Conservation (phyloP, 92 coral and sea anemone species). For the Desmophyllum pertusum region DNA sequence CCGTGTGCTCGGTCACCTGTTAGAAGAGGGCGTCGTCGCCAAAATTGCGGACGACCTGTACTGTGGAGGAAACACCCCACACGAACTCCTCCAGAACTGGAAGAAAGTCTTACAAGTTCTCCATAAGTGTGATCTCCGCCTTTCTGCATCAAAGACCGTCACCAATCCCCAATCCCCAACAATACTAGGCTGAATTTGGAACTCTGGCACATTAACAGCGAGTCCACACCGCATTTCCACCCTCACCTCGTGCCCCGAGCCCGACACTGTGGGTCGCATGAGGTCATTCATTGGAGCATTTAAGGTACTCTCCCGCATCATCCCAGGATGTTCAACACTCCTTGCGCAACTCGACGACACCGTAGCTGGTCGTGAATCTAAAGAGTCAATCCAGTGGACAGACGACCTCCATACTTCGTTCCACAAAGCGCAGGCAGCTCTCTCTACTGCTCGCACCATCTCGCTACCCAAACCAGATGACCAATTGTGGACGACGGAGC, state of each 20-base stretch:
- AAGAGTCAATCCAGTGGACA: slow-evolving; percentile 49
- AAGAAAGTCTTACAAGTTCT: slow-evolving; percentile 35
- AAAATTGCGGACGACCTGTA: slow-evolving; percentile 6
- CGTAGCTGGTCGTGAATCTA: slow-evolving; percentile 55
- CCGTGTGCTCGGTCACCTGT: neutral
- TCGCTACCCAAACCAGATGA: slow-evolving; percentile 52
- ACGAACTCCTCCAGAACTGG: slow-evolving; percentile 46
- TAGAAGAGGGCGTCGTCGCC: neutral
- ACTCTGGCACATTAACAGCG: slow-evolving; percentile 33
- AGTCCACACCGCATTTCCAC: slow-evolving; percentile 59
- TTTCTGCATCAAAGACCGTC: slow-evolving; percentile 48
- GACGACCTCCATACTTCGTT: slow-evolving; percentile 58
- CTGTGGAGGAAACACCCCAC: no score
- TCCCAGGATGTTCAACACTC: slow-evolving; percentile 48
- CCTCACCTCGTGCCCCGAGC: slow-evolving; percentile 52
- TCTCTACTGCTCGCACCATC: slow-evolving; percentile 37
- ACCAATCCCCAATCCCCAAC: slow-evolving; percentile 48
- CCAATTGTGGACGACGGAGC: slow-evolving; percentile 57
- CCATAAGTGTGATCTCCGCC: slow-evolving; percentile 50
- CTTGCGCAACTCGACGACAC: slow-evolving; percentile 61
- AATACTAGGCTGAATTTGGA: slow-evolving; percentile 49
- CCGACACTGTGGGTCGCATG: slow-evolving; percentile 45
- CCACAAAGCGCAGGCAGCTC: slow-evolving; percentile 54
- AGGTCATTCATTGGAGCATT: slow-evolving; percentile 55
- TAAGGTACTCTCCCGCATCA: slow-evolving; percentile 53